Evolutionary conservation across 2,797 vertebrate species (phyloP), one percentile per base, ranked within the genome.

Genomic region (Channa striata): DNA sequence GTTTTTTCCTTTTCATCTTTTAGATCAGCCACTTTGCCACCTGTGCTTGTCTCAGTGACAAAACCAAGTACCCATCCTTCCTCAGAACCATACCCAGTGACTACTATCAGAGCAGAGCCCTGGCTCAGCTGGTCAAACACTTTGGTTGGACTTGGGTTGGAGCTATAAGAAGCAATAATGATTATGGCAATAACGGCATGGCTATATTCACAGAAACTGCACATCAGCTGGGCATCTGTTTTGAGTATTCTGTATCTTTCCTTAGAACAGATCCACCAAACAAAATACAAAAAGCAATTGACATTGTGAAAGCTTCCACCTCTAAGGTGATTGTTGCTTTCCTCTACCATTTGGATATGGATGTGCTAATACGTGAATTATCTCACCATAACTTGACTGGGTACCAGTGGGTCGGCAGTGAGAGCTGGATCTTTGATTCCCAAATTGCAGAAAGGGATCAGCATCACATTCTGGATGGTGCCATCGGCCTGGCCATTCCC

Each of bases 141-240:
- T 94, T 95, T 85, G 93, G 92, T 4, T 95, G 94, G 94, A 94
- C 90, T 4, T 95, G 93, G 93, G 87, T 94, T 49, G 93, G 93
- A 49, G 90, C 92, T 3, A 74, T 95, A 2, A 81, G 90, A 83
- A 82, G 70, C 4, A 89, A 94, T 72, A 76, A 89, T 76, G 93
- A 93, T 71, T 92, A 92, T 42, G 87, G 89, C 1, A 91, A 92
- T 54, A 89, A 78, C 14, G 91, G 91, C 23, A 93, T 93, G 82
- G 80, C 85, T 20, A 85, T 59, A 0, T 93, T 93, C 25, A 83
- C 21, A 21, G 74, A 30, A 30, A 30, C 25, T 30, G 25, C 25
- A 30, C 25, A 30, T 4, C 25, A 30, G 25, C 25, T 30, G 25
- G 25, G 25, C 25, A 30, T 30, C 25, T 30, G 25, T 30, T 6